These are phyloP conservation scores for Tadarida brasiliensis DNA, from an alignment of 2,797 vertebrate genomes.

Conservation along the genomic window DNA sequence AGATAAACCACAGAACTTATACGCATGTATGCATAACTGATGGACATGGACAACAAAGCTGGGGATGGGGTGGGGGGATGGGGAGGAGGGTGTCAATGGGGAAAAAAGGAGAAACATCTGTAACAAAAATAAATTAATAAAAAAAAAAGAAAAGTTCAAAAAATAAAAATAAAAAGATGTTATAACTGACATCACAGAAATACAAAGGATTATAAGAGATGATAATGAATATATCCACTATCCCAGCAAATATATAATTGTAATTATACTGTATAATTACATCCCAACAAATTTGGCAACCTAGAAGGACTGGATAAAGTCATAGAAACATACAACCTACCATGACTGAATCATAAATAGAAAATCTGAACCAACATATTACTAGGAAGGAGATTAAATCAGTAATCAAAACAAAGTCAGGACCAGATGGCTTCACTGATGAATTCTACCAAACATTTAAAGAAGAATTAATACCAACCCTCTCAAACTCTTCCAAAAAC, in stretches of 20 bases:
- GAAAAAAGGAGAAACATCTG: too few species aligned
- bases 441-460: slow-evolving; percentile 9
- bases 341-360: background rate
- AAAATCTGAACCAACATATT: background rate
- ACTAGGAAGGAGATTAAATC: background rate
- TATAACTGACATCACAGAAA: background rate
- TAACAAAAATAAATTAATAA: too few species aligned
- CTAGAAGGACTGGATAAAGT: background rate
- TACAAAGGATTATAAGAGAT: background rate
- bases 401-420: background rate
- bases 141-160: too few species aligned
- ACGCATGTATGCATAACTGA: too few species aligned
- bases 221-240: background rate
- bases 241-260: too few species aligned
- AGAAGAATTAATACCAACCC: background rate
- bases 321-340: background rate
- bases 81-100: too few species aligned
- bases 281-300: background rate
- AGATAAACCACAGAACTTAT: too few species aligned
- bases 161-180: background rate
- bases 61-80: too few species aligned
- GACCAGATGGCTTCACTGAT: background rate
- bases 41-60: too few species aligned
- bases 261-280: background rate
- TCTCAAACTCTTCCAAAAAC: background rate